Evolutionary conservation across 2,797 vertebrate genomes (phyloP).

Genomic region (Numenius phaeopus): DNA sequence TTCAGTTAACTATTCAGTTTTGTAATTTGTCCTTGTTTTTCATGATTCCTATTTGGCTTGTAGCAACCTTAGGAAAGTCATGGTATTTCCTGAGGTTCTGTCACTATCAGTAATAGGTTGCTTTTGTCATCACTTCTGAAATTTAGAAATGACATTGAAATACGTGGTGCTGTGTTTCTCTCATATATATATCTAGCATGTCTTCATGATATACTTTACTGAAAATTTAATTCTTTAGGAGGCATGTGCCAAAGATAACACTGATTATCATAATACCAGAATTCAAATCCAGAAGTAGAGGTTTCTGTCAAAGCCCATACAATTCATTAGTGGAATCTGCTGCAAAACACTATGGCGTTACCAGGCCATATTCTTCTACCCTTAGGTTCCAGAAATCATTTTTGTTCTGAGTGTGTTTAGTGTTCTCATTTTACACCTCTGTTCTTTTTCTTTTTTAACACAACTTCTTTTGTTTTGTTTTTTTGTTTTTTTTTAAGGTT

Average conservation of each 20-base stretch:
- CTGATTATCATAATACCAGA: not conserved
- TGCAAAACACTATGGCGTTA: not conserved
- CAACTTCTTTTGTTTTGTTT: not conserved
- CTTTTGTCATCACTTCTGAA: not conserved
- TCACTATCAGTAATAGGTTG: not conserved
- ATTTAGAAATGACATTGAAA: not conserved
- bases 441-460: not conserved
- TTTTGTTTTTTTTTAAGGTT: not conserved
- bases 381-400: not conserved
- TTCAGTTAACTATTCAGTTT: conserved; percentile 11
- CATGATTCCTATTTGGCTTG: not conserved
- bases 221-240: not conserved
- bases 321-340: not conserved
- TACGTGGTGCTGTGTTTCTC: not conserved
- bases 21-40: conserved; percentile 20
- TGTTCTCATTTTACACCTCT: not conserved
- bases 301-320: not conserved
- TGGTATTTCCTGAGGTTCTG: not conserved
- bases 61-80: conserved; percentile 18
- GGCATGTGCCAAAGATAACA: not conserved
- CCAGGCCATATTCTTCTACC: not conserved
- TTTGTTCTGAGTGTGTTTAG: not conserved
- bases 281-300: not conserved
- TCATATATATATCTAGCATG: not conserved
- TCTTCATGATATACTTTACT: not conserved